phyloP scores from a whole-genome alignment of 2,113 vertebrate species.

The Grantiella picta region DNA sequence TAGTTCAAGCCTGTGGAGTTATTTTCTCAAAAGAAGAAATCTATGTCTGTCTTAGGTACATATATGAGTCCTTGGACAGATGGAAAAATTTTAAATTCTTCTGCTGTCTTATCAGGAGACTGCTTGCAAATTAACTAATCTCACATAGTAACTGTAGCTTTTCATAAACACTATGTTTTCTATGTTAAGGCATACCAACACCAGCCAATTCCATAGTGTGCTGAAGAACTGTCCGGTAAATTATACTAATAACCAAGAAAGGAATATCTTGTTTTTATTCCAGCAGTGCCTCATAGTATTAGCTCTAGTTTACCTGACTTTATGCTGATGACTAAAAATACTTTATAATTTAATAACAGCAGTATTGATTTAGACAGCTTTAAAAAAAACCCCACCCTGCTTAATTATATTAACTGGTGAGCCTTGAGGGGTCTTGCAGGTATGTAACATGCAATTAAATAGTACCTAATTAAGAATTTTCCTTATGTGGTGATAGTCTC shows the following conservation, averaged over 20 bases:
- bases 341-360: slow-evolving; percentile 21
- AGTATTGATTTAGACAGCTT: slow-evolving; percentile 44
- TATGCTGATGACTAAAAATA: neutral
- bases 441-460: slow-evolving; percentile 49
- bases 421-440: slow-evolving; percentile 7
- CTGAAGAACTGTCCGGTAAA: slow-evolving; percentile 1
- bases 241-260: neutral
- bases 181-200: neutral
- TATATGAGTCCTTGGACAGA: neutral
- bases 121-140: slow-evolving; percentile 2
- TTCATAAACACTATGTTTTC: neutral
- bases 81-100: neutral
- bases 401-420: slow-evolving; percentile 34
- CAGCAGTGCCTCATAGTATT: neutral
- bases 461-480: slow-evolving; percentile 47
- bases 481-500: slow-evolving; percentile 14
- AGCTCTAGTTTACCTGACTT: neutral
- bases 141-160: neutral
- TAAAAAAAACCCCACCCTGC: neutral
- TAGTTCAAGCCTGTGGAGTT: neutral
- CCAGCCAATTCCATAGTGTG: neutral
- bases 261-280: neutral
- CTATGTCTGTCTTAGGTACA: neutral
- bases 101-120: neutral
- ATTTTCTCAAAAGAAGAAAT: neutral